Conservation (phyloP, 1,140 invertebrate species). For the Penaeus chinensis region DNA sequence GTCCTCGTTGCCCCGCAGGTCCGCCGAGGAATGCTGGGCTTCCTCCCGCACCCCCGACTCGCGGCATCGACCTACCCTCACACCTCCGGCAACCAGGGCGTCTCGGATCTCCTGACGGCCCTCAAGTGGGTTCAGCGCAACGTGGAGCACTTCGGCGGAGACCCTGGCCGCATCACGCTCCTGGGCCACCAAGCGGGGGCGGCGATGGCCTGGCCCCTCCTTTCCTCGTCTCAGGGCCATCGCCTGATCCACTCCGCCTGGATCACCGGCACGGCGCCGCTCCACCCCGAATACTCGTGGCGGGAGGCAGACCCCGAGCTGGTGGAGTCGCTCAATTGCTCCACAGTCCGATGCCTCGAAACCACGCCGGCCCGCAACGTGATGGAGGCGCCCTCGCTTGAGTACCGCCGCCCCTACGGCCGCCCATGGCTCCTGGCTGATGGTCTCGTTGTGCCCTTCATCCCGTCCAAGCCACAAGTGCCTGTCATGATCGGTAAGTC, state of each 20-base stretch:
- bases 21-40: constrained; percentile 79
- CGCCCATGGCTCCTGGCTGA: constrained; percentile 62
- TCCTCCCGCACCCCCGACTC: constrained; percentile 78
- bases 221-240: constrained; percentile 71
- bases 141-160: constrained; percentile 85
- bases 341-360: constrained; percentile 41
- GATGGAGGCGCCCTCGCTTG: constrained; percentile 44
- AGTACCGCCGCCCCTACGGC: constrained; percentile 21
- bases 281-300: constrained; percentile 52
- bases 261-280: constrained; percentile 63
- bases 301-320: constrained; percentile 44
- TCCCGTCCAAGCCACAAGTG: constrained; percentile 48
- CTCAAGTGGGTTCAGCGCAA: constrained; percentile 83
- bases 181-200: constrained; percentile 84
- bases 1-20: constrained; percentile 87
- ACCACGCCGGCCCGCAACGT: constrained; percentile 19
- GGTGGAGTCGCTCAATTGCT: constrained; percentile 48
- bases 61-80: constrained; percentile 77
- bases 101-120: constrained; percentile 82
- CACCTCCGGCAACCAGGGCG: constrained; percentile 87
- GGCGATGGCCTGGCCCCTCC: constrained; percentile 79
- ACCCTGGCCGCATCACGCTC: constrained; percentile 79
- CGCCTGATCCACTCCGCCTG: constrained; percentile 64
- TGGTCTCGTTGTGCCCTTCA: constrained; percentile 58
- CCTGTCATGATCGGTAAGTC: constrained; percentile 59